Conservation (phyloP, 2,888 invertebrate species). For the Parasteatoda lunata region DNA sequence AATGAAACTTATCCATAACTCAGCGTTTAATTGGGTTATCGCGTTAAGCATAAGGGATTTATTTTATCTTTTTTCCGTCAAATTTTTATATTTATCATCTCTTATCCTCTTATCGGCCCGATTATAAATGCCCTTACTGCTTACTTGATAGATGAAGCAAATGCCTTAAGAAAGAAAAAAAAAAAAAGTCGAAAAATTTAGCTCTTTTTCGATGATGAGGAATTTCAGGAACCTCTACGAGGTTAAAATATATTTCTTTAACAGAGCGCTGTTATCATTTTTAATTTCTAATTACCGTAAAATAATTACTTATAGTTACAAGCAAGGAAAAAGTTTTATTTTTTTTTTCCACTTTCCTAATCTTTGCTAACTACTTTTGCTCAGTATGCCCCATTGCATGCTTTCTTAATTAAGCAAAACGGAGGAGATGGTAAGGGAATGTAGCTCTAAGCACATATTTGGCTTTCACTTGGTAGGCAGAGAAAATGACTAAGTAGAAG, state of each 20-base stretch:
- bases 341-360: conserved; percentile 28
- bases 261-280: conserved; percentile 60
- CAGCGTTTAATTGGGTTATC: conserved; percentile 63
- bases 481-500: conserved; percentile 34
- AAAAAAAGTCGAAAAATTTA: neutral
- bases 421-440: neutral
- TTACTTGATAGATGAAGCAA: conserved; percentile 51
- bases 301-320: conserved; percentile 68
- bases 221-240: conserved; percentile 1
- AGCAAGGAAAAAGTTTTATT: conserved; percentile 3
- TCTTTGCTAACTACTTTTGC: conserved; percentile 38
- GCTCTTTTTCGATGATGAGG: neutral
- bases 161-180: neutral
- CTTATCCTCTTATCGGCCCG: conserved; percentile 38
- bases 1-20: conserved; percentile 65
- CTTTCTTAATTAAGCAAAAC: conserved; percentile 53
- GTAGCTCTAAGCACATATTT: conserved; percentile 40
- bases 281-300: conserved; percentile 66
- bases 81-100: conserved; percentile 31
- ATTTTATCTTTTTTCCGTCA: neutral
- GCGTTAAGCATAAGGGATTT: conserved; percentile 52
- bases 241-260: conserved; percentile 51
- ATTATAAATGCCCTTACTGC: conserved; percentile 60
- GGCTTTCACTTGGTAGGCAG: conserved; percentile 45
- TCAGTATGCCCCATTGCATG: conserved; percentile 37